phyloP scores from a whole-genome alignment of 2,113 vertebrate species.

The Sylvicapra grimmia region DNA sequence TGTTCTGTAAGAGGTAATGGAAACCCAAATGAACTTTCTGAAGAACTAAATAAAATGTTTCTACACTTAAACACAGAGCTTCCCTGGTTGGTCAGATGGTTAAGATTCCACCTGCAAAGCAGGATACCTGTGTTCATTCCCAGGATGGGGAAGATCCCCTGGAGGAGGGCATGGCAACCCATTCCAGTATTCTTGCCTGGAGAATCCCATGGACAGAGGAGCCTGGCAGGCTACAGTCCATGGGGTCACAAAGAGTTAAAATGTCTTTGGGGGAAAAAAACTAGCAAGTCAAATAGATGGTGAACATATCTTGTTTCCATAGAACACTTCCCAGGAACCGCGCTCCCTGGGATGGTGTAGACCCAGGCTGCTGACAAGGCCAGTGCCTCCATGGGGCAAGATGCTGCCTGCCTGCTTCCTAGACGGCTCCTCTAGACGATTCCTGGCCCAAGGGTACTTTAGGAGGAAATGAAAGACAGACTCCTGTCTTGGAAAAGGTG shows the following conservation, averaged over 20 bases:
- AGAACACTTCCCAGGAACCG: neutral
- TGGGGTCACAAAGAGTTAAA: neutral
- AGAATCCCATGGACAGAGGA: neutral
- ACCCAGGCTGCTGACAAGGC: neutral
- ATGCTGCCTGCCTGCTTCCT: neutral
- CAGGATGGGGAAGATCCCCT: neutral
- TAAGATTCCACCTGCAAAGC: neutral
- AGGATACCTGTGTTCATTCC: neutral
- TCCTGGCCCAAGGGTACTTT: neutral
- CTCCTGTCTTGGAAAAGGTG: neutral
- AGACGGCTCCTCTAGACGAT: neutral
- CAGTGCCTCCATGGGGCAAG: neutral
- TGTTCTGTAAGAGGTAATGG: neutral
- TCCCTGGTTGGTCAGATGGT: neutral
- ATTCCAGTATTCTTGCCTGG: neutral
- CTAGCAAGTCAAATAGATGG: neutral
- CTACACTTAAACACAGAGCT: neutral
- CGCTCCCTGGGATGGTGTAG: fast-evolving
- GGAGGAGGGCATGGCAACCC: neutral
- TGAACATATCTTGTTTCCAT: neutral
- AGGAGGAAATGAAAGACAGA: neutral
- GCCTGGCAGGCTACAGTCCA: neutral
- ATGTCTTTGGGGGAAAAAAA: neutral
- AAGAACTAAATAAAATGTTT: neutral
- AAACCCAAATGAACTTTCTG: neutral